These are phyloP conservation scores for Drosophila affinis DNA, from an alignment of 2,888 invertebrate species.

Conservation along the genomic window DNA sequence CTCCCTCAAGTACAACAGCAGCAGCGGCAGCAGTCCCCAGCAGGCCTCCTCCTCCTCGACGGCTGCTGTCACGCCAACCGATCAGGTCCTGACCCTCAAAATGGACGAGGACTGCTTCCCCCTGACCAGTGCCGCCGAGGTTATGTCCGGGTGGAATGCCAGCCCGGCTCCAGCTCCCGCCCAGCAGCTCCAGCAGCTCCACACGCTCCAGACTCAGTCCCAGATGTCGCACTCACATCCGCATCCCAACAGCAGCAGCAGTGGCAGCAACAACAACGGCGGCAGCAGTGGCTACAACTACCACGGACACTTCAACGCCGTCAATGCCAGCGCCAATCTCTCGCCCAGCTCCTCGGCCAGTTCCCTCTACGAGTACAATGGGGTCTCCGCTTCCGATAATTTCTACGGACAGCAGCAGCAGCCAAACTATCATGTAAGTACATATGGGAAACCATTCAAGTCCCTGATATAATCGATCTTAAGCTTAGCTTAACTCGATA, in stretches of 20 bases:
- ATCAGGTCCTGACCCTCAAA: constrained; percentile 87
- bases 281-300: constrained; percentile 74
- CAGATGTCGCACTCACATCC: constrained; percentile 59
- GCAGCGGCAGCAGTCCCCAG: constrained; percentile 59
- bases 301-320: constrained; percentile 84
- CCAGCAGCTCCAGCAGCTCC: constrained; percentile 59
- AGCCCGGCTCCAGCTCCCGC: constrained; percentile 51
- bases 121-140: constrained; percentile 84
- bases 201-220: constrained; percentile 49
- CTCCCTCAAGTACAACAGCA: constrained; percentile 88
- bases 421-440: constrained; percentile 79
- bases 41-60: constrained; percentile 60
- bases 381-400: constrained; percentile 67
- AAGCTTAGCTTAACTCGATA: neutral
- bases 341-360: constrained; percentile 79
- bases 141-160: constrained; percentile 57
- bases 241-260: constrained; percentile 48
- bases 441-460: neutral
- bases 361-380: constrained; percentile 83
- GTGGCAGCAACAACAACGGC: constrained; percentile 42
- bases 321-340: constrained; percentile 69
- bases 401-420: constrained; percentile 65
- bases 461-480: neutral
- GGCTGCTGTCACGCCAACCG: constrained; percentile 60
- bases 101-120: constrained; percentile 95